These are phyloP conservation scores for Bambusicola thoracicus DNA, from an alignment of 2,113 vertebrate species.

Conservation along the genomic window DNA sequence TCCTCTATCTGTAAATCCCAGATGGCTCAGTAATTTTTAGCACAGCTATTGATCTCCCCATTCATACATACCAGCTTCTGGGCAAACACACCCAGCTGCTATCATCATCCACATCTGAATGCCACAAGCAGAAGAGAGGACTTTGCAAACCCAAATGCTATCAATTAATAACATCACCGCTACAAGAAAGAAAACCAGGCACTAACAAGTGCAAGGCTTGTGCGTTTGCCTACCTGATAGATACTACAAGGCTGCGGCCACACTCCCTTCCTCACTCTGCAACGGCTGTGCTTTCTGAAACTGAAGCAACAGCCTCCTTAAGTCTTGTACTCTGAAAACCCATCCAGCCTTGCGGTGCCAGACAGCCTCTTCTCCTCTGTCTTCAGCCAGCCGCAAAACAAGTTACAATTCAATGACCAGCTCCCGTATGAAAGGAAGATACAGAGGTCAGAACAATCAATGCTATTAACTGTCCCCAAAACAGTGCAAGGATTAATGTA, in stretches of 20 bases:
- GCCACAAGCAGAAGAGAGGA: background rate
- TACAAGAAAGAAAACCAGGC: background rate
- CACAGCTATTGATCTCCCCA: constrained; percentile 44
- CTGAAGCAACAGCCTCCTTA: constrained; percentile 44
- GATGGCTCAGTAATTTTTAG: constrained; percentile 54
- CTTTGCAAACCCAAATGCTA: background rate
- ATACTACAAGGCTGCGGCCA: background rate
- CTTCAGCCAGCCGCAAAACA: background rate
- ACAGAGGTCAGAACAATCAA: background rate
- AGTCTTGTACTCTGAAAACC: constrained; percentile 55
- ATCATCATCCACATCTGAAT: background rate
- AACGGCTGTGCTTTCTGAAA: constrained; percentile 48
- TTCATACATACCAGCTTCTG: background rate
- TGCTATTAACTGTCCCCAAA: background rate
- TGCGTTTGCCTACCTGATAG: constrained; percentile 61
- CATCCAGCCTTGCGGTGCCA: constrained; percentile 57
- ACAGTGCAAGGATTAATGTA: background rate
- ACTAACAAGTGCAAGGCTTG: background rate
- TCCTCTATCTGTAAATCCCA: constrained; percentile 28
- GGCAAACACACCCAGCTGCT: constrained; percentile 41
- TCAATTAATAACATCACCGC: background rate
- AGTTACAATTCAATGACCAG: constrained; percentile 33
- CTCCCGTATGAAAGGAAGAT: constrained; percentile 12
- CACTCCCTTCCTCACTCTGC: constrained; percentile 14
- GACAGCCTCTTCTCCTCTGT: constrained; percentile 52